These are phyloP conservation scores for Caenorhabditis sp. DNA, from an alignment of 2,888 invertebrate genomes.

Conservation along the genomic window DNA sequence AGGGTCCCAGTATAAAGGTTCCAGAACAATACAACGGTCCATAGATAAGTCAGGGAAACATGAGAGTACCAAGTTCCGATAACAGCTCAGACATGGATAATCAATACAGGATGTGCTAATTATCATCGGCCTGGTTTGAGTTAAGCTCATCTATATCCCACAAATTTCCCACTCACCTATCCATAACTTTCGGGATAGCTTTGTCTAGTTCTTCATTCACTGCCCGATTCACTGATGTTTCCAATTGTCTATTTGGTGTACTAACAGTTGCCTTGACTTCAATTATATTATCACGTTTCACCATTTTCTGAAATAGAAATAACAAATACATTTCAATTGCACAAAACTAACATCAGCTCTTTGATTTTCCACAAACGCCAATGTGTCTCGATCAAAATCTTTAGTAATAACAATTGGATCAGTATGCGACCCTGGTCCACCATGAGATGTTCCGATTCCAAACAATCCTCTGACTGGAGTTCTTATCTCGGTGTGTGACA, in stretches of 20 bases:
- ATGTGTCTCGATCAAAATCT: constrained; percentile 47
- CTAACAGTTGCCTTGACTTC: constrained; percentile 56
- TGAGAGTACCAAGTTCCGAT: too few relatives aligned
- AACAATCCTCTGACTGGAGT: constrained; percentile 48
- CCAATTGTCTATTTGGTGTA: constrained; percentile 45
- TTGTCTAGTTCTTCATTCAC: constrained; percentile 49
- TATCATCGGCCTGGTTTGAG: too few relatives aligned
- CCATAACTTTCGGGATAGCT: constrained; percentile 55
- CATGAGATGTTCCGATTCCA: constrained; percentile 52
- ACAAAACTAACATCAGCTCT: neutral
- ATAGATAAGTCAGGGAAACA: too few relatives aligned
- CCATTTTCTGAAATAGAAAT: constrained; percentile 16
- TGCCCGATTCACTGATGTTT: constrained; percentile 42
- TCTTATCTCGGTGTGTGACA: constrained; percentile 33
- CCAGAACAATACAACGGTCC: too few relatives aligned
- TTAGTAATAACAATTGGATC: constrained; percentile 51
- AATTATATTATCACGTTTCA: constrained; percentile 48
- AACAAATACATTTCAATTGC: neutral
- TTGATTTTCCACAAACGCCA: constrained; percentile 43
- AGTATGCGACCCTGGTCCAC: constrained; percentile 42
- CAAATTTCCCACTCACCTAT: constrained; percentile 24
- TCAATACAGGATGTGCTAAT: too few relatives aligned
- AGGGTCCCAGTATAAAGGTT: too few relatives aligned
- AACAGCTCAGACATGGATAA: too few relatives aligned
- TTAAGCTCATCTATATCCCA: too few relatives aligned